Percentiles rank a stretch among this genome's conserved stretches.
These are phyloP conservation scores for Physeter macrocephalus DNA, from an alignment of 2,113 vertebrate genomes.

Conservation along the genomic window DNA sequence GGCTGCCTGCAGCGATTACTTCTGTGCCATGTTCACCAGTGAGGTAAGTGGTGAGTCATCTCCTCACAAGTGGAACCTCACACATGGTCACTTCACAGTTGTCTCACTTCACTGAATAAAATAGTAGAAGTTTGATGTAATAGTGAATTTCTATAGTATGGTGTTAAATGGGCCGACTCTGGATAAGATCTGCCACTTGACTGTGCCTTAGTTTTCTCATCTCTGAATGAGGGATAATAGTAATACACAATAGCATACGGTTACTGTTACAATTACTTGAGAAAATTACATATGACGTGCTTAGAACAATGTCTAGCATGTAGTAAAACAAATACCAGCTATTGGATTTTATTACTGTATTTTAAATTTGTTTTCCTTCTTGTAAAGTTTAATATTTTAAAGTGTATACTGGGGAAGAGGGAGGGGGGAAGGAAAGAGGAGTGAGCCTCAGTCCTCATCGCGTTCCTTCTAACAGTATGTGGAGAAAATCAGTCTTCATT, in stretches of 20 bases:
- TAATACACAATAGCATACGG: neutral
- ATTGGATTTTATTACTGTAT: neutral
- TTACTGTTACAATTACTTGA: neutral
- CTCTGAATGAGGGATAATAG: neutral
- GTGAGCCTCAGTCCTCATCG: neutral
- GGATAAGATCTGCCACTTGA: neutral
- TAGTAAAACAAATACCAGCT: neutral
- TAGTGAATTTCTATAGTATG: neutral
- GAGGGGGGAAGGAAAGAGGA: neutral
- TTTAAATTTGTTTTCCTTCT: neutral
- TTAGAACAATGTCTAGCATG: neutral
- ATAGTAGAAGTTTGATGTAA: neutral
- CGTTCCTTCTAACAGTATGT: neutral
- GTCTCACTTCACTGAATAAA: neutral
- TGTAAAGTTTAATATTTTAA: neutral
- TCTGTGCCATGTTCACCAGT: conserved; percentile 99
- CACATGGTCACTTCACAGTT: fast-evolving
- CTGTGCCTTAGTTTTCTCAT: neutral
- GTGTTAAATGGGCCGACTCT: neutral
- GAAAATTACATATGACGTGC: neutral
- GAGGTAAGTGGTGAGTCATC: conserved; percentile 85
- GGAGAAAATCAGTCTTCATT: neutral
- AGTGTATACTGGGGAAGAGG: neutral
- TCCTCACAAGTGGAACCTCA: neutral
- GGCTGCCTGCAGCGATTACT: conserved; percentile 98